Evolutionary conservation across 2,113 vertebrate genomes (phyloP), one percentile per base, ranked within the genome.

Genomic region (Silurus glanis): DNA sequence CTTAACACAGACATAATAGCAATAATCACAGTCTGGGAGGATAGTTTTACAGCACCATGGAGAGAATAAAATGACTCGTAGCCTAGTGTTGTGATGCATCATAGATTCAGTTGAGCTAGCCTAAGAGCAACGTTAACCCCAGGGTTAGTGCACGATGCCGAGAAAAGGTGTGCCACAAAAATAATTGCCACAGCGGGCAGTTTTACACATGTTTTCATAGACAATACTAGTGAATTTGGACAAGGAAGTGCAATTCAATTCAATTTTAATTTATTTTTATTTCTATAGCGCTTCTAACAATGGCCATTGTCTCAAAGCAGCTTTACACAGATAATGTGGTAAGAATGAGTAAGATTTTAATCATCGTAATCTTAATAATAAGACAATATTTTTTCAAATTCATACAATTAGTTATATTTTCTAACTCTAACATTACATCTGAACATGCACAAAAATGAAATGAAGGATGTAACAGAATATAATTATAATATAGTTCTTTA

Each of bases 1-100:
- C n/a, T 78, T 78, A 78, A 69, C 55, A 74, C 83, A 74, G 55
- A 74, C 62, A 85, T 80, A 66, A 80, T 80, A 23, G 74, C 53
- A 58, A 56, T 59, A 85, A 80, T 80, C 62, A 61, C 69, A 47
- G 25, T 23, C 84, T 56, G 59, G 64, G 76, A 71, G 72, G 61
- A 67, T 55, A 76, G 71, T 56, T 80, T 85, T 85, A 85, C 74
- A 53, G 62, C 84, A 76, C 61, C 78, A 16, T 56, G 19, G 75
- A 58, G 84, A 80, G 45, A 85, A 47, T 67, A 9, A 71, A 67
- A 80, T 85, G 19, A 80, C 49, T 85, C 61, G 67, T 37, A 74
- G 55, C 55, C 83, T 47, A 12, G 58, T 80, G 78, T 80, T 61
- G 55, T 80, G 78, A 49, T 74, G 83, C 55, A 56, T 74, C 62